Evolutionary conservation across 2,888 invertebrate genomes (phyloP), one percentile per base, ranked within the genome.

Genomic region (Mongoloraphidia duomilia): DNA sequence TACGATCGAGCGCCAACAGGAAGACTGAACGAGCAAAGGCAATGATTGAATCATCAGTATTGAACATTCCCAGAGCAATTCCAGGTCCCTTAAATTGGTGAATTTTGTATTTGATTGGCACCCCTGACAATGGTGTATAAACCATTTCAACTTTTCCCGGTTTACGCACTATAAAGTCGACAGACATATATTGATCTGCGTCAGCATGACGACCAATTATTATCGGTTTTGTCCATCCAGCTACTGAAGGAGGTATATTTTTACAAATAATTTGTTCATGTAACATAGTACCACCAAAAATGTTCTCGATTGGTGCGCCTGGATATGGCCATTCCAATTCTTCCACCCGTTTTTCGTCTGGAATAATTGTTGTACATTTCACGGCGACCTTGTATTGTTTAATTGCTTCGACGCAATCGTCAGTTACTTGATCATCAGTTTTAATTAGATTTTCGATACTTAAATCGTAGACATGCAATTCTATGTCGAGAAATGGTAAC

Each of bases 151-250:
- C 71, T 63, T 81, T 90, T 33, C 97, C 97, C 45, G 83, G 78
- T 8, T 87, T 85, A 46, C 95, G 94, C 0, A 97, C 90, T 10
- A 97, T 77, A 68, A 96, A 94, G 69, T 98, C 97, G 10, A 91
- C 92, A 0, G 96, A 96, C 70, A 91, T 92, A 67, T 95, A 95
- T 67, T 95, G 96, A 71, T 97, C 97, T 36, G 90, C 97, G 64
- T 96, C 91, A 47, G 97, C 97, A 65, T 98, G 97, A 73, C 97
- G 87, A 4, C 97, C 98, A 62, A 98, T 97, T 48, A 98, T 87
- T 57, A 98, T 98, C 8, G 97, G 95, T 61, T 95, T 85, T 44
- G 81, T 82, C 98, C 98, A 98, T 37, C 90, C 84, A 42, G 85
- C 81, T 0, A 98, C 97, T 50, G 97, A 76, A 54, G 95, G 82